Base-by-base conservation (phyloP, 2,113 vertebrate species). In the Brevimyrus niger region DNA sequence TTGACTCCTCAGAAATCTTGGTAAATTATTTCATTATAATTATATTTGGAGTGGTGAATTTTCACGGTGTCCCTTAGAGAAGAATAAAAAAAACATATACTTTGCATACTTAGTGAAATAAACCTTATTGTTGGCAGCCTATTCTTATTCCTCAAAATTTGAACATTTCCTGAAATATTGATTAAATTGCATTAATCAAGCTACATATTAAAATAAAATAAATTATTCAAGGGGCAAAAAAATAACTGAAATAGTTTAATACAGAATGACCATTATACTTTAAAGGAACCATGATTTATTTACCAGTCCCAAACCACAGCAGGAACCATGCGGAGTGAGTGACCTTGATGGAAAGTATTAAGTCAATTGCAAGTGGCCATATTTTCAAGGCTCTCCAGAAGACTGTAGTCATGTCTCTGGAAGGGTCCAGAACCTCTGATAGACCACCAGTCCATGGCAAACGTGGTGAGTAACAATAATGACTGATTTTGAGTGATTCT, bases 371-470 rank as follows among this genome's bases (percentile, higher is more conserved):
- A 17, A 42, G 15, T 19, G 35, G 35, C 31, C 35, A 11, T 10
- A 65, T 31, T 69, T 65, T 69, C n/a, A 69, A 65, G 61, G 9
- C 27, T 65, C 9, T 27, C 61, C 87, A 89, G 82, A 86, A 80
- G 88, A 82, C 83, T 35, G 50, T 88, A 87, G 84, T 61, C 73
- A 88, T 31, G 86, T 48, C 58, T 90, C 89, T 88, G 89, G 89
- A 87, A 90, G 87, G 89, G 53, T 84, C 80, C 11, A 42, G 87
- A 55, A 46, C 55, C 86, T 84, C 86, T 89, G 89, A 91, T 44
- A 89, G 90, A 90, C 92, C 58, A 27, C 8, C 58, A 65, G 8
- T 10, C 61, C n/a, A 31, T 65, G 61, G n/a, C 27, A 65, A 65
- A 65, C 17, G 2, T 65, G 7, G n/a, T 65, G 61, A 65, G n/a